Evolutionary conservation across 2,888 invertebrate species (phyloP).

Genomic region (Syrista parreyssii): DNA sequence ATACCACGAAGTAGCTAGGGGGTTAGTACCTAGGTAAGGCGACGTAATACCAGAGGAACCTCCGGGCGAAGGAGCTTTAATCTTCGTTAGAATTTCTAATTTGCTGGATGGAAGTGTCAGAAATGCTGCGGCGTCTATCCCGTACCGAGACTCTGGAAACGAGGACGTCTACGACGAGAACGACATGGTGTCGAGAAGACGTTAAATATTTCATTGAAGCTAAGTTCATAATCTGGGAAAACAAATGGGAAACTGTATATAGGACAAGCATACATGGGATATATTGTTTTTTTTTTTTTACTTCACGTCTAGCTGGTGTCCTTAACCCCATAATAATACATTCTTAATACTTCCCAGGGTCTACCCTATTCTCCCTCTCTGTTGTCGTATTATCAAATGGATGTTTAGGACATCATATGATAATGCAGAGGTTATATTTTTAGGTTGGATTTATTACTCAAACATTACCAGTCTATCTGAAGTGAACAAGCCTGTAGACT

Average conservation of each 20-base stretch:
- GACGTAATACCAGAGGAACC: constrained; percentile 15
- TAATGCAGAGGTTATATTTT: no score
- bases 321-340: not conserved
- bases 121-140: not conserved
- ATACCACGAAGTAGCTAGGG: not conserved
- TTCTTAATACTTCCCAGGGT: not conserved
- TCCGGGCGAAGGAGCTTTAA: constrained; percentile 26
- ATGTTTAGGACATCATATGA: not conserved
- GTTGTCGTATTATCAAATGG: not conserved
- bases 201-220: constrained; percentile 22
- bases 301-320: not conserved
- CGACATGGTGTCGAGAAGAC: not conserved
- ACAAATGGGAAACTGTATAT: not conserved
- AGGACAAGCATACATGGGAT: not conserved
- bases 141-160: not conserved
- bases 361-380: not conserved
- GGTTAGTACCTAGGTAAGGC: not conserved
- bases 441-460: no score
- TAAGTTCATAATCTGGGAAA: not conserved
- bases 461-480: not conserved
- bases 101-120: constrained; percentile 28
- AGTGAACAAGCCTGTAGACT: not conserved
- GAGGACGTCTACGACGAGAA: not conserved
- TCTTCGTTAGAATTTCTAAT: constrained; percentile 54
- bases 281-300: not conserved